A percentile compares a stretch with the other conserved stretches of the same genome.
Evolutionary conservation across 2,888 invertebrate species (phyloP).

Genomic region (Sphaerophoria taeniata): DNA sequence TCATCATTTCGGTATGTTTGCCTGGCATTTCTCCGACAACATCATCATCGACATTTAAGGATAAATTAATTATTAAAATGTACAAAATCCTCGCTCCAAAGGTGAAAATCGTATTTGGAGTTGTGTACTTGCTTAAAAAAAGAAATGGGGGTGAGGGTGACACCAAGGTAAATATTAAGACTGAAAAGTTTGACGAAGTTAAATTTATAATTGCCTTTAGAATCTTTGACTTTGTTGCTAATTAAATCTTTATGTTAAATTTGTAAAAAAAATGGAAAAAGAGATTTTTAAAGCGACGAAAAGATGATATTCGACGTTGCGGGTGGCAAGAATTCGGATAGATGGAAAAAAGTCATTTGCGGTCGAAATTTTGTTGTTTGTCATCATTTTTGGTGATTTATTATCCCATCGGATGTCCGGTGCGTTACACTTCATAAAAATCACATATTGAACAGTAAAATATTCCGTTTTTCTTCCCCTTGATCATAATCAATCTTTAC

Average conservation of each 20-base stretch:
- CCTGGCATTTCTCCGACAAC: not conserved
- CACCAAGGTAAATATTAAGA: slow-evolving; percentile 35
- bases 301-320: too few relatives aligned
- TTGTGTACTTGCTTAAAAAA: slow-evolving; percentile 15
- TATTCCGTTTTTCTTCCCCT: slow-evolving; percentile 17
- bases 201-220: slow-evolving; percentile 44
- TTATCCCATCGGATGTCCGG: slow-evolving; percentile 77
- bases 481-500: slow-evolving; percentile 27
- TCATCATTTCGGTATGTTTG: not conserved
- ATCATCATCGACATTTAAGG: slow-evolving; percentile 45
- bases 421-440: slow-evolving; percentile 73
- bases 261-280: not conserved
- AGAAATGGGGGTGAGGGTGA: slow-evolving; percentile 12
- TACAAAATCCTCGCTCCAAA: slow-evolving; percentile 62
- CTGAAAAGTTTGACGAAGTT: slow-evolving; percentile 54
- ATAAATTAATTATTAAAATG: slow-evolving; percentile 71
- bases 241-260: slow-evolving; percentile 56
- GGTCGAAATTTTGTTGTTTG: slow-evolving; percentile 65
- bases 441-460: slow-evolving; percentile 64
- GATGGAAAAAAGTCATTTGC: not conserved
- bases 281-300: not conserved
- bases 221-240: slow-evolving; percentile 37
- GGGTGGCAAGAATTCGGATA: too few relatives aligned
- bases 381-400: slow-evolving; percentile 71
- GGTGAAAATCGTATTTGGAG: slow-evolving; percentile 66